phyloP scores from a whole-genome alignment of 92 coral and sea anemone species.

The Epizoanthus scotinus region DNA sequence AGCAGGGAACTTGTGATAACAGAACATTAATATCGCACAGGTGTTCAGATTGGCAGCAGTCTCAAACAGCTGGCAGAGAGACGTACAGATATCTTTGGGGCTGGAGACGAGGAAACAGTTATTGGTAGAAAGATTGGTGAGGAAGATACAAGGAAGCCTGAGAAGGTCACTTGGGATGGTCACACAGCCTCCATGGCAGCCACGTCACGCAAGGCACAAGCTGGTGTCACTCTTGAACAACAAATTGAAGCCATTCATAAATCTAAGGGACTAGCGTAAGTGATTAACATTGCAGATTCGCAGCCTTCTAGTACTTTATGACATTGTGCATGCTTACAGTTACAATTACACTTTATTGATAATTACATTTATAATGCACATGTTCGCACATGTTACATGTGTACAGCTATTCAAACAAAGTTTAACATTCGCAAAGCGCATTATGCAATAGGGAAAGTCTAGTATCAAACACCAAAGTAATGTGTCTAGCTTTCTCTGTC shows the following conservation, averaged over 20 bases:
- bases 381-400: too few species aligned
- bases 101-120: conserved; percentile 98
- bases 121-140: conserved; percentile 98
- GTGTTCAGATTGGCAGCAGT: conserved; percentile 93
- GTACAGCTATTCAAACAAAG: too few species aligned
- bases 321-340: too few species aligned
- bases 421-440: too few species aligned
- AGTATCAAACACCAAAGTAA: too few species aligned
- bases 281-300: neutral
- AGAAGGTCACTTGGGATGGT: conserved; percentile 99
- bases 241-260: conserved; percentile 99
- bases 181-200: conserved; percentile 98
- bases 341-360: too few species aligned
- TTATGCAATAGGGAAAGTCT: too few species aligned
- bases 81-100: conserved; percentile 99
- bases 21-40: conserved; percentile 32
- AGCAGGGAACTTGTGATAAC: neutral
- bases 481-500: too few species aligned
- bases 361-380: too few species aligned
- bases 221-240: conserved; percentile 93
- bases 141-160: conserved; percentile 91
- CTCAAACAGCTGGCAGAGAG: conserved; percentile 95
- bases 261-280: conserved; percentile 97
- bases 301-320: neutral
- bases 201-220: conserved; percentile 95